Evolutionary conservation across 2,888 invertebrate genomes (phyloP).

Genomic region (Sphinx pinastri): DNA sequence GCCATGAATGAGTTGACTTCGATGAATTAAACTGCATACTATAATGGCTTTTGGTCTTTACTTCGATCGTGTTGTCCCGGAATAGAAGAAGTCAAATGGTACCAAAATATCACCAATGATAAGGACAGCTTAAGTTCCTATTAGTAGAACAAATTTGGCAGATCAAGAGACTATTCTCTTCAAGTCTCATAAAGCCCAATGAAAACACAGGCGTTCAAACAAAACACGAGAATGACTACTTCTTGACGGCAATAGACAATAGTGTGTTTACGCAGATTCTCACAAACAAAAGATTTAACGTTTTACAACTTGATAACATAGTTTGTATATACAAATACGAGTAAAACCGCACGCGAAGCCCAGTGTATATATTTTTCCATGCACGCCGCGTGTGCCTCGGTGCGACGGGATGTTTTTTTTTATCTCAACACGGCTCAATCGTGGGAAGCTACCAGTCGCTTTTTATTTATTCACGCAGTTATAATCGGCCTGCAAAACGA

Average conservation of each 20-base stretch:
- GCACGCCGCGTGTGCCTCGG: conserved; percentile 31
- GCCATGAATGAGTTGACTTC: conserved; percentile 16
- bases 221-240: no score
- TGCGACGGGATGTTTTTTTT: conserved; percentile 45
- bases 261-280: background rate
- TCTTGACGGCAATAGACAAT: background rate
- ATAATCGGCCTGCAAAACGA: conserved; percentile 27
- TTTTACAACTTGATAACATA: background rate
- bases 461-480: conserved; percentile 41
- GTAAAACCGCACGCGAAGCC: background rate
- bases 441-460: conserved; percentile 42
- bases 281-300: background rate
- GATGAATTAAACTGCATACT: background rate
- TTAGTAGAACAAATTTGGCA: no score
- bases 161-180: no score
- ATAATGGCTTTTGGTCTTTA: background rate
- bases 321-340: background rate
- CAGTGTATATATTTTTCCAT: conserved; percentile 6
- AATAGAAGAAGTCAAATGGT: no score
- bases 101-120: no score
- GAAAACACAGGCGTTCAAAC: no score
- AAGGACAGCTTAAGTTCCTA: no score
- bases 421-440: conserved; percentile 29
- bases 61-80: background rate
- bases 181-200: no score